These are phyloP conservation scores for Trematomus bernacchii DNA, from an alignment of 2,797 vertebrate genomes.

Conservation along the genomic window DNA sequence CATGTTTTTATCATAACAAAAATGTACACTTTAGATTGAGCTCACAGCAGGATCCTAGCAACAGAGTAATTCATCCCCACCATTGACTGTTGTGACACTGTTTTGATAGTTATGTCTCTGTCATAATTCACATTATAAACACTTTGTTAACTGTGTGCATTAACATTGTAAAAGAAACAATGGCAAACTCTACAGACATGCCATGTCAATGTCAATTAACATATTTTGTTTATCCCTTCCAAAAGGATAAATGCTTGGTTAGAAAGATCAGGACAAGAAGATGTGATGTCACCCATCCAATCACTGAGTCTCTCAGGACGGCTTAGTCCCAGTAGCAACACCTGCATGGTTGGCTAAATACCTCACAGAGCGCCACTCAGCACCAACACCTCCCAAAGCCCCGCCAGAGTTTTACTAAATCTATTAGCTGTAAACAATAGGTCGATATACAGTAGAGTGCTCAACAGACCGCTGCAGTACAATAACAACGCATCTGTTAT, in stretches of 20 bases:
- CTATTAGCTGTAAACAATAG: conserved; percentile 57
- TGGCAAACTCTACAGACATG: not conserved
- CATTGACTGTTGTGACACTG: not conserved
- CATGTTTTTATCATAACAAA: not conserved
- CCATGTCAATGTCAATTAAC: too few species aligned
- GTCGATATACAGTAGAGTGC: conserved; percentile 63
- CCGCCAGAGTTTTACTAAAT: conserved; percentile 51
- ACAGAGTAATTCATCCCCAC: conserved; percentile 10
- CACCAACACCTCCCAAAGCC: conserved; percentile 49
- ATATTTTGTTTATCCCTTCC: too few species aligned
- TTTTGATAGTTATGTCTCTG: conserved; percentile 12
- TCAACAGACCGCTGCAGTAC: conserved; percentile 43
- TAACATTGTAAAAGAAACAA: not conserved
- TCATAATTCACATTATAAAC: conserved; percentile 1
- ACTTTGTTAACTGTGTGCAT: not conserved
- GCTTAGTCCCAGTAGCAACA: conserved; percentile 38
- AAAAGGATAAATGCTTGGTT: conserved; percentile 16
- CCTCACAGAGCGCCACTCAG: conserved; percentile 51
- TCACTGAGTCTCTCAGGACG: not conserved
- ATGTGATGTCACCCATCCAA: not conserved
- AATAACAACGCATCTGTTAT: conserved; percentile 55
- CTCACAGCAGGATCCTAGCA: not conserved
- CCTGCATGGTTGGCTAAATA: conserved; percentile 57
- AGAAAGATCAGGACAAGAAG: conserved; percentile 6
- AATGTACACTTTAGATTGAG: conserved; percentile 6